Conservation (phyloP, 2,113 vertebrate genomes). For the Taurulus bubalis region DNA sequence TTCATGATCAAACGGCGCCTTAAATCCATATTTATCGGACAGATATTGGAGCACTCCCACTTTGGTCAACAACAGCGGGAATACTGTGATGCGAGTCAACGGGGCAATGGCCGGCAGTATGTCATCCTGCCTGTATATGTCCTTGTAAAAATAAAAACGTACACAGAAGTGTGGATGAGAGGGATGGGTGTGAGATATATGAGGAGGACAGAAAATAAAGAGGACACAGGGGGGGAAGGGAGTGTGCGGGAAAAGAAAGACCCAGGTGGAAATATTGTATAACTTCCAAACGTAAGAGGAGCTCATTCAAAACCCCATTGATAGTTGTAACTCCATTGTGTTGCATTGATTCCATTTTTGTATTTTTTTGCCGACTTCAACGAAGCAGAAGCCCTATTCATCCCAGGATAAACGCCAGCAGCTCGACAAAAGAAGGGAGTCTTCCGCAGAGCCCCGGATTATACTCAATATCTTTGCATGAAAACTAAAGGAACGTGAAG, state of each 20-base stretch:
- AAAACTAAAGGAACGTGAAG: not conserved
- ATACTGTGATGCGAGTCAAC: slow-evolving; percentile 42
- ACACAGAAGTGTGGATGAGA: slow-evolving; percentile 55
- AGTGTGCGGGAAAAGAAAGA: not conserved
- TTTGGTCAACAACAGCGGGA: slow-evolving; percentile 56
- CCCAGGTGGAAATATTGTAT: slow-evolving; percentile 20
- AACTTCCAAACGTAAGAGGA: not conserved
- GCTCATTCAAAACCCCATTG: not conserved
- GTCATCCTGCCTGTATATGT: slow-evolving; percentile 68
- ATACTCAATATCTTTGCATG: not conserved
- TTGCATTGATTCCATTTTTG: slow-evolving; percentile 1
- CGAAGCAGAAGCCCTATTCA: not conserved
- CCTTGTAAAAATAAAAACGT: slow-evolving; percentile 75
- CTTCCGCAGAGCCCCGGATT: not conserved
- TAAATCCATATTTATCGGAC: slow-evolving; percentile 65
- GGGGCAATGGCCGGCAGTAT: slow-evolving; percentile 56
- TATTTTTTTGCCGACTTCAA: not conserved
- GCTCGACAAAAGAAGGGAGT: not conserved
- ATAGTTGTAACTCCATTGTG: not conserved
- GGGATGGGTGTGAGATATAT: slow-evolving; percentile 46
- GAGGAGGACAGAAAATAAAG: slow-evolving; percentile 36
- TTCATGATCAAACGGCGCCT: slow-evolving; percentile 39
- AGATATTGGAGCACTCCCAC: slow-evolving; percentile 41
- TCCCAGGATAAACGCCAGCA: not conserved
- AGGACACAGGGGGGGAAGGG: not conserved